phyloP scores from a whole-genome alignment of 2,888 invertebrate genomes.

The Drosophila dives region DNA sequence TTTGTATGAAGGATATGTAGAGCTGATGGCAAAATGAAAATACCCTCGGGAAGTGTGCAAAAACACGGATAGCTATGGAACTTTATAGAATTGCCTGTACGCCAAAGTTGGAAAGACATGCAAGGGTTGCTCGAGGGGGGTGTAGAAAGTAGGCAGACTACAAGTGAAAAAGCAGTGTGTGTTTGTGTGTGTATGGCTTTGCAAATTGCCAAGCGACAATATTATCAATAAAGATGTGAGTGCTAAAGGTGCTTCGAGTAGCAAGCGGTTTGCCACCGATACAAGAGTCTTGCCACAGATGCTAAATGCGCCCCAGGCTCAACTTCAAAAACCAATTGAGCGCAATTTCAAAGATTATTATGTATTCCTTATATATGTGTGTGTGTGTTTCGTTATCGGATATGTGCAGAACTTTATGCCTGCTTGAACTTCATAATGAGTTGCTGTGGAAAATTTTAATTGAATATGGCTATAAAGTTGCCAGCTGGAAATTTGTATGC shows the following conservation, averaged over 20 bases:
- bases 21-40: background rate
- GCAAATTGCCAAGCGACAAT: conserved; percentile 62
- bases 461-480: conserved; percentile 40
- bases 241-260: conserved; percentile 54
- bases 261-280: conserved; percentile 31
- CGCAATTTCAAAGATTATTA: conserved; percentile 77
- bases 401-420: conserved; percentile 61
- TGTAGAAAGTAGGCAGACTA: conserved; percentile 45
- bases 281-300: conserved; percentile 29
- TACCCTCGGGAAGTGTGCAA: background rate
- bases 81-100: conserved; percentile 67
- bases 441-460: conserved; percentile 55
- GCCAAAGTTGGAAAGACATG: conserved; percentile 59
- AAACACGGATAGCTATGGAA: conserved; percentile 35
- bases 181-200: conserved; percentile 19
- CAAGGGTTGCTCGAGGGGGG: conserved; percentile 35
- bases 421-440: conserved; percentile 72
- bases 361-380: conserved; percentile 54
- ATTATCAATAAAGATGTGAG: conserved; percentile 58
- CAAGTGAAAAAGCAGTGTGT: conserved; percentile 13
- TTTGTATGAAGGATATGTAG: background rate
- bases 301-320: conserved; percentile 60
- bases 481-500: conserved; percentile 33
- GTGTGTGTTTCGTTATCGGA: conserved; percentile 40
- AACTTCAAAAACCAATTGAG: conserved; percentile 75